phyloP scores from a whole-genome alignment of 2,888 invertebrate species.

The Drosophila longiperda region DNA sequence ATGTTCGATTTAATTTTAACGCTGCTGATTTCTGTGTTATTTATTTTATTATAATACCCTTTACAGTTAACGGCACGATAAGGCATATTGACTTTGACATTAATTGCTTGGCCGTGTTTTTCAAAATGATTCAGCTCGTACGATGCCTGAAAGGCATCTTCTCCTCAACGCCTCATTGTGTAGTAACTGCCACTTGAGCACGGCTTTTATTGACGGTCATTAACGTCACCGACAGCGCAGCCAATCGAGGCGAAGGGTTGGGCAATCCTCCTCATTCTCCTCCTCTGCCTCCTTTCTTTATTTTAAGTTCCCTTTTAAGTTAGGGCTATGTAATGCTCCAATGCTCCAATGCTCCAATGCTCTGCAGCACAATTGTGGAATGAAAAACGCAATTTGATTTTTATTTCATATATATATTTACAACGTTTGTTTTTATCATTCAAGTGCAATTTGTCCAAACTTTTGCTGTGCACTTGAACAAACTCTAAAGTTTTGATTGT shows the following conservation, averaged over 20 bases:
- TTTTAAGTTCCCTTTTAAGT: constrained; percentile 18
- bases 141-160: constrained; percentile 33
- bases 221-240: constrained; percentile 63
- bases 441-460: constrained; percentile 3
- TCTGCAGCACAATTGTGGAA: constrained; percentile 7
- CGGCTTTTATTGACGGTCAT: constrained; percentile 78
- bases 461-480: background rate
- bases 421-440: constrained; percentile 5
- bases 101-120: constrained; percentile 64
- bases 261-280: too few species aligned
- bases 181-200: constrained; percentile 70
- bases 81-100: constrained; percentile 79
- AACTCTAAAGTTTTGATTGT: background rate
- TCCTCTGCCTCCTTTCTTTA: background rate
- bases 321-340: background rate
- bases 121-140: background rate
- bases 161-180: background rate
- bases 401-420: background rate
- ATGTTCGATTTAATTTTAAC: constrained; percentile 78
- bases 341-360: background rate
- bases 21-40: constrained; percentile 77
- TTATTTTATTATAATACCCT: constrained; percentile 80
- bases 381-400: constrained; percentile 21
- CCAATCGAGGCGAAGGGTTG: constrained; percentile 24
- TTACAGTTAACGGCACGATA: constrained; percentile 77